These are phyloP conservation scores for Crambe crambe DNA, from an alignment of 37 sponge, comb jelly and placozoan species.

Conservation along the genomic window DNA sequence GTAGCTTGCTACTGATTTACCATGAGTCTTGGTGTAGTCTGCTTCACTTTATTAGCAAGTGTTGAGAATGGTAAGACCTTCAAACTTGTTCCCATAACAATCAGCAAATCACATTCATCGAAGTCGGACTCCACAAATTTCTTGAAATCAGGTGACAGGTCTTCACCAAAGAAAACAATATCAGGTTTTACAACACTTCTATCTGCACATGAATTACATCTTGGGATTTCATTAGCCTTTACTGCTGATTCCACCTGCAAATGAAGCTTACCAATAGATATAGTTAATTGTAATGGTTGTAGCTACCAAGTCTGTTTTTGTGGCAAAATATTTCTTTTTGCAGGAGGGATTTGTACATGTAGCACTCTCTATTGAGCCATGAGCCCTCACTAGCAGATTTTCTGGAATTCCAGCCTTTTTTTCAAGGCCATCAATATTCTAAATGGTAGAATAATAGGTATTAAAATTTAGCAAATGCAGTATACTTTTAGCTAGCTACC, in stretches of 20 bases:
- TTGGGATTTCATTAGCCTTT: constrained; percentile 19
- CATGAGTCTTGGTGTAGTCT: too few relatives aligned
- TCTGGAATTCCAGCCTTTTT: constrained; percentile 61
- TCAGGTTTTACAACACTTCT: constrained; percentile 70
- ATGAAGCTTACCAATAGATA: not conserved
- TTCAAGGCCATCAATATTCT: constrained; percentile 92
- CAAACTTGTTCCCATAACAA: constrained; percentile 89
- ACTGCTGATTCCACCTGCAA: constrained; percentile 21
- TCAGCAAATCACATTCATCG: constrained; percentile 74
- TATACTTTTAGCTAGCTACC: too few relatives aligned
- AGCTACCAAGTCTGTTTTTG: constrained; percentile 34
- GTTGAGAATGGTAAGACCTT: constrained; percentile 81
- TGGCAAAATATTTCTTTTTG: constrained; percentile 33
- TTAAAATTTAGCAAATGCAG: too few relatives aligned
- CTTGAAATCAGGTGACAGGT: constrained; percentile 73
- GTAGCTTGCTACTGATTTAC: too few relatives aligned
- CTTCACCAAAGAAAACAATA: constrained; percentile 91
- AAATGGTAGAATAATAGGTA: too few relatives aligned
- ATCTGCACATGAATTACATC: constrained; percentile 1
- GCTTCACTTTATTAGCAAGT: too few relatives aligned
- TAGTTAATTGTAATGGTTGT: too few relatives aligned
- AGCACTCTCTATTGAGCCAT: constrained; percentile 74
- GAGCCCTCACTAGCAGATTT: constrained; percentile 75
- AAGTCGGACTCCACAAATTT: constrained; percentile 51
- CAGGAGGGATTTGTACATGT: constrained; percentile 60